Evolutionary conservation across 2,888 invertebrate species (phyloP), one percentile per base, ranked within the genome.

Genomic region (Euzetes globulus): DNA sequence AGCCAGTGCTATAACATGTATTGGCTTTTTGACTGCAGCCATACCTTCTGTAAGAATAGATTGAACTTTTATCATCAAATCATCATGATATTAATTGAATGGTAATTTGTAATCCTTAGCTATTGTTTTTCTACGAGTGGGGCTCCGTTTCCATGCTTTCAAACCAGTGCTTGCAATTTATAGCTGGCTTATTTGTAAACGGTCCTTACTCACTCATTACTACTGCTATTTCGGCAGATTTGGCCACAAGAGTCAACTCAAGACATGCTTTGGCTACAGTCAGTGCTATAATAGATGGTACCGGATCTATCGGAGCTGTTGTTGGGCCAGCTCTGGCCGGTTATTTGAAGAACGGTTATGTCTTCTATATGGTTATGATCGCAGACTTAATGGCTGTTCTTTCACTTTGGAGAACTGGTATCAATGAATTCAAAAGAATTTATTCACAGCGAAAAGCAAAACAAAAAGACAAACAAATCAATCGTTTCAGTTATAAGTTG

Each of bases 121-220:
- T 80, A 41, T 78, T 78, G 41, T 33, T 78, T 5, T 80, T 78
- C 71, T 75, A 79, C 65, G 50, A 71, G 5, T 79, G 71, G 27
- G 78, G 78, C 9, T 72, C 71, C 7, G 6, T 68, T 5, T 74
- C 45, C n/a, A 22, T 63, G 19, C 17, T 60, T 7, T 19, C 58
- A 2, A 78, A 77, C 50, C 11, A 73, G 92, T 22, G 58, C 37
- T 71, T 78, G 17, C 78, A 78, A 75, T 37, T 78, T 2, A 72
- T 77, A 25, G 76, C 77, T 52, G 78, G 78, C 13, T 65, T 77
- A 6, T 74, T 78, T 50, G 95, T 97, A 0, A 97, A 96, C 83
- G 97, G 95, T 0, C 97, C 97, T 0, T 97, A 97, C 82, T 92
- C 95, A 4, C 86, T 97, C 72, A 97, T 97, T 81, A 97, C 97